Conservation (phyloP, 2,113 vertebrate genomes). For the Monopterus albus region DNA sequence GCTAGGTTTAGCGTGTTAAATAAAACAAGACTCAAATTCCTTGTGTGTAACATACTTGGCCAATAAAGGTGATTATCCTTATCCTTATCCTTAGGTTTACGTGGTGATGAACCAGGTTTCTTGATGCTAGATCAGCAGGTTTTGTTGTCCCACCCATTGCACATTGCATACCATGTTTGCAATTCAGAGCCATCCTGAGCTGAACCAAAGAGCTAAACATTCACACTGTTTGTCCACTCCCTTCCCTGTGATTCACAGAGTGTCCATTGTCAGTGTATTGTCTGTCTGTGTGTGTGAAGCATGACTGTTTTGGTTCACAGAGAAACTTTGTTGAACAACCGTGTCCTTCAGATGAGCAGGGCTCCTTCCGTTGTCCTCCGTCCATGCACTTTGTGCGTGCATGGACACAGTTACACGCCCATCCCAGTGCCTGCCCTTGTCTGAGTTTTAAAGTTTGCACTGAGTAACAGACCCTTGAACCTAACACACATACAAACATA, state of each 20-base stretch:
- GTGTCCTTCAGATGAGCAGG: slow-evolving; percentile 58
- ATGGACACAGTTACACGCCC: slow-evolving; percentile 53
- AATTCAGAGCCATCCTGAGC: slow-evolving; percentile 11
- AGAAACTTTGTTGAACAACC: slow-evolving; percentile 53
- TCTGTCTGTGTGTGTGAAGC: slow-evolving; percentile 70
- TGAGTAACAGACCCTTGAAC: slow-evolving; percentile 66
- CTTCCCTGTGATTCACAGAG: slow-evolving; percentile 16
- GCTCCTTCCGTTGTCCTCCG: slow-evolving; percentile 43
- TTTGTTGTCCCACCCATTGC: slow-evolving; percentile 1
- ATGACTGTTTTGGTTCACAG: slow-evolving; percentile 68
- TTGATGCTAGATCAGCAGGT: no score
- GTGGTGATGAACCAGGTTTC: background rate
- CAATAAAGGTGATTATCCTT: no score
- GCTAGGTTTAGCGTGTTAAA: no score
- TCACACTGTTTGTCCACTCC: slow-evolving; percentile 17
- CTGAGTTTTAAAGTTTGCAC: slow-evolving; percentile 42
- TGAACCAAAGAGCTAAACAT: slow-evolving; percentile 17
- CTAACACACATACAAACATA: slow-evolving; percentile 43
- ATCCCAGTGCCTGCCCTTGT: slow-evolving; percentile 60
- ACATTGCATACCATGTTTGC: background rate
- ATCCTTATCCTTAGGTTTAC: no score
- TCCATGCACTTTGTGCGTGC: slow-evolving; percentile 57
- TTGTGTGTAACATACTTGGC: no score
- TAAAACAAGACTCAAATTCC: no score
- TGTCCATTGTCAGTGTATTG: slow-evolving; percentile 63